Base-by-base conservation (phyloP, 1,140 invertebrate genomes). In the Schlechtendalia chinensis region DNA sequence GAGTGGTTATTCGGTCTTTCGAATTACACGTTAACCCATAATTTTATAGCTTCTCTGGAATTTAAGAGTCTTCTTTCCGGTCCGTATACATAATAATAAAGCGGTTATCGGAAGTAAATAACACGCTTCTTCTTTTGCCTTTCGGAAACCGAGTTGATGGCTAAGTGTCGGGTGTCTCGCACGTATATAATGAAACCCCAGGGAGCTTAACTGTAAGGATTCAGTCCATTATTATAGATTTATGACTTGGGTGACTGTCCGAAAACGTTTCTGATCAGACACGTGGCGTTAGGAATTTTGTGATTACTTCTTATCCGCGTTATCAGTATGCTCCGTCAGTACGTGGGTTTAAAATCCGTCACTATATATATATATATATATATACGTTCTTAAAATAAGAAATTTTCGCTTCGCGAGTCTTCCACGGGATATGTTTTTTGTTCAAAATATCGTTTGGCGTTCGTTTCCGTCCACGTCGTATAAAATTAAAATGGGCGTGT, bases 1-100 rank as follows among this genome's bases (percentile, higher is more conserved):
- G 2, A 50, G 24, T 22, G 6, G 47, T 72, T 72, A 53, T 72
- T 29, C 11, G 47, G 27, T 8, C 24, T 29, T 72, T 72, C 29
- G 22, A 72, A 72, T 72, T 54, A 72, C 67, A 71, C n/a, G 8
- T 8, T 53, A 54, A 29, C 47, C 69, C 69, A 14, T 72, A 14
- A 53, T 72, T 72, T 69, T 72, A 72, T 72, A 72, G 24, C 50
- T 72, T 72, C 69, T 45, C 12, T 59, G 54, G 72, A 77, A 77
- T 77, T 77, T 77, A 45, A 77, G 29, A 75, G 72, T 77, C 72
- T 77, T 77, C 72, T 59, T 77, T 77, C 72, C 72, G 39, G 54
- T 58, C 45, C 16, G 5, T 45, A 77, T 59, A 39, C 8, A 39
- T 14, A 8, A 24, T 59, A 45, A 59, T 72, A n/a, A 29, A 53